Evolutionary conservation across 1,140 invertebrate species (phyloP), one percentile per base, ranked within the genome.

Genomic region (Lepidurus packardi): DNA sequence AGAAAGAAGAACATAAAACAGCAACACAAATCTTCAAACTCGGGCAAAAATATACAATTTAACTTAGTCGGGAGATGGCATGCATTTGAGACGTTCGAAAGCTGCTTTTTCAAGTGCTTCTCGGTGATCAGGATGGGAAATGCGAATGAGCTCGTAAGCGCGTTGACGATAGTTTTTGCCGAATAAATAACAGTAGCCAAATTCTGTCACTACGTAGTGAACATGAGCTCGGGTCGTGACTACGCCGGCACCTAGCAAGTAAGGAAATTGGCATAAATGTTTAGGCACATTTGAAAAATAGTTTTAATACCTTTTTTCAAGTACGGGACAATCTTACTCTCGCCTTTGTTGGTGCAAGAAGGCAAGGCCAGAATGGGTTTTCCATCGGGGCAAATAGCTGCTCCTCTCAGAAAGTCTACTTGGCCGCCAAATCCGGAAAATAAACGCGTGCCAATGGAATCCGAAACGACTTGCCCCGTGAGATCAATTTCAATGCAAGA

Each of bases 401-500:
- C 92, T n/a, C 95, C 96, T 75, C 92, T 89, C 79, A 98, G 93
- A 83, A 98, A 98, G 86, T 98, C 96, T n/a, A 98, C 91, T 84
- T 98, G 95, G 1, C 95, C 96, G 44, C 95, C 95, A 82, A 90
- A 88, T 75, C 95, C 96, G 9, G 95, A 98, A 84, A 92, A 98
- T 90, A 98, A 95, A 74, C 91, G 89, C 4, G 93, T 92, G 77
- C 94, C 94, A 83, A 98, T 97, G 76, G 95, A 97, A 83, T 98
- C 96, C 0, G 95, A 91, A 78, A 90, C 90, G 3, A 98, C 90
- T 86, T 98, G 96, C 1, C 96, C 96, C 1, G 95, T 97, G n/a
- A 98, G 86, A 85, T 98, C 96, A 0, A 98, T 91, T 86, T 98
- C 96, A 82, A 98, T 96, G 84, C 94, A 96, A 0, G 95, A 97